These are phyloP conservation scores for Megalurothrips usitatus DNA, from an alignment of 2,888 invertebrate species.

Conservation along the genomic window DNA sequence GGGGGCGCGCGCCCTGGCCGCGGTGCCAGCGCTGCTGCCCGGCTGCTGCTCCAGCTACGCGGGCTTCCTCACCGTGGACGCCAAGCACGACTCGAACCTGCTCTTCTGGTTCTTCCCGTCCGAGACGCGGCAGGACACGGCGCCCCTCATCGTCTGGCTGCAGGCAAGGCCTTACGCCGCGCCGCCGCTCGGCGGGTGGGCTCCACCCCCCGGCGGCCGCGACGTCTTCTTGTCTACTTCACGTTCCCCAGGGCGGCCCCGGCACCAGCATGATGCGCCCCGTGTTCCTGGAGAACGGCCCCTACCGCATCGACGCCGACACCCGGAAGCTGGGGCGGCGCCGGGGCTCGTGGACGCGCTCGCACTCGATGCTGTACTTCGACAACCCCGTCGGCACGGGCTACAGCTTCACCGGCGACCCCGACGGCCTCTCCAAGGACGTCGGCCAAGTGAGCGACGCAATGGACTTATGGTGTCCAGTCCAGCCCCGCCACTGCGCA, in stretches of 20 bases:
- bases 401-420: conserved; percentile 27
- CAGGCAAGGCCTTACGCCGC: neutral
- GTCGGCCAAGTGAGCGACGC: neutral
- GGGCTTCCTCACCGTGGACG: conserved; percentile 47
- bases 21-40: neutral
- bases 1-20: neutral
- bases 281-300: conserved; percentile 46
- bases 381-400: conserved; percentile 49
- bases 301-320: conserved; percentile 42
- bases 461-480: neutral
- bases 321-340: neutral
- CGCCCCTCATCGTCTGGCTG: conserved; percentile 40
- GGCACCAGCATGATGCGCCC: conserved; percentile 39
- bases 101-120: conserved; percentile 51
- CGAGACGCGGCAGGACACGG: conserved; percentile 32
- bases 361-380: conserved; percentile 49
- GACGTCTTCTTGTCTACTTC: too few relatives aligned
- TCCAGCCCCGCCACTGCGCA: neutral
- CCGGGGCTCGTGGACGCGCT: conserved; percentile 46
- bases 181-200: too few relatives aligned
- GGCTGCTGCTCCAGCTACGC: conserved; percentile 42
- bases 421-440: neutral
- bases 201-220: too few relatives aligned
- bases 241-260: conserved; percentile 41
- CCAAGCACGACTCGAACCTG: conserved; percentile 46